Evolutionary conservation across 2,888 invertebrate genomes (phyloP).

Genomic region (Malthinus flaveolus): DNA sequence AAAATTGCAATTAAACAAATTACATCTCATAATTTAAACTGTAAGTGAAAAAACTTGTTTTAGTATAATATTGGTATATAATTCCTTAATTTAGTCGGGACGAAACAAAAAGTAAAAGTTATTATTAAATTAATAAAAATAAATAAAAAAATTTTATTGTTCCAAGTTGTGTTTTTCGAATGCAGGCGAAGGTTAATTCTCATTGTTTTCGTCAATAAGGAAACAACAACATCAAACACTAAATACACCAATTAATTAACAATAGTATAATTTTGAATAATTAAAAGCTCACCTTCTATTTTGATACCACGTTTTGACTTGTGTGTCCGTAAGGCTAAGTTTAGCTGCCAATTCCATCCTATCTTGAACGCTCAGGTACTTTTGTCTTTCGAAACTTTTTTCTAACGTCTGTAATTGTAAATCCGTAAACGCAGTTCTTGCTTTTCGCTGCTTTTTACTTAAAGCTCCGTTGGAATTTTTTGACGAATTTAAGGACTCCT

Average conservation of each 20-base stretch:
- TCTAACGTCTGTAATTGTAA: slow-evolving; percentile 95
- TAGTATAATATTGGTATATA: too few relatives aligned
- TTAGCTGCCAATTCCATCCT: slow-evolving; percentile 97
- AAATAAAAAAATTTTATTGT: too few relatives aligned
- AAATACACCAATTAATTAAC: not conserved
- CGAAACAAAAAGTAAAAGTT: too few relatives aligned
- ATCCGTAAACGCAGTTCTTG: slow-evolving; percentile 97
- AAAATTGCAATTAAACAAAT: too few relatives aligned
- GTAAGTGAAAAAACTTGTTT: too few relatives aligned
- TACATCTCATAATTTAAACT: too few relatives aligned
- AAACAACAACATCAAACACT: not conserved
- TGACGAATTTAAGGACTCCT: slow-evolving; percentile 71
- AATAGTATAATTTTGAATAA: not conserved
- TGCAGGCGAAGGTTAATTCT: too few relatives aligned
- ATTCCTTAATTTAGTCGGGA: too few relatives aligned
- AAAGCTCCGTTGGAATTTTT: slow-evolving; percentile 60
- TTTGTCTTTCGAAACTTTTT: slow-evolving; percentile 95
- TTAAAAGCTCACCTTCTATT: slow-evolving; percentile 81
- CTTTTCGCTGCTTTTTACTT: slow-evolving; percentile 94
- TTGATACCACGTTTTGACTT: slow-evolving; percentile 99
- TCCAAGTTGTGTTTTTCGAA: too few relatives aligned
- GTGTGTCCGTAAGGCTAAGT: slow-evolving; percentile 95
- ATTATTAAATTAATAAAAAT: too few relatives aligned
- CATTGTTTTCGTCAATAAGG: too few relatives aligned
- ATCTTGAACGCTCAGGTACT: slow-evolving; percentile 96